A percentile compares a stretch with the other conserved stretches of the same genome.
These are phyloP conservation scores for Paramormyrops kingsleyae DNA, from an alignment of 2,113 vertebrate species.

Conservation along the genomic window DNA sequence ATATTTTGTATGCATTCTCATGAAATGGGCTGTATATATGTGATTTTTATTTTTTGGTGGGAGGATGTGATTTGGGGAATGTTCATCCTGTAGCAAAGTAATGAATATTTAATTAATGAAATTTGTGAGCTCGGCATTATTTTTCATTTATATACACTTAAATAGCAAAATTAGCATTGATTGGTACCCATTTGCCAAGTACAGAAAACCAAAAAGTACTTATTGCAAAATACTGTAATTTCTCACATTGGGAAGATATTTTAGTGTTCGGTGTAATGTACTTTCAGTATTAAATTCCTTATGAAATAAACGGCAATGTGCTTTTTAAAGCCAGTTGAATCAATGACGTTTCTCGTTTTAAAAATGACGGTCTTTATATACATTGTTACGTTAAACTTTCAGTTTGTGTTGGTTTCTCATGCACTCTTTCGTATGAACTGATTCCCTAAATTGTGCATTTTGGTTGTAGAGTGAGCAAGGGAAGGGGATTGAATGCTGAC, in stretches of 20 bases:
- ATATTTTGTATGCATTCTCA: slow-evolving; percentile 36
- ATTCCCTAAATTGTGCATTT: slow-evolving; percentile 40
- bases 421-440: slow-evolving; percentile 56
- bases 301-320: slow-evolving; percentile 32
- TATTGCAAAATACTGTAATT: slow-evolving; percentile 58
- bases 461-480: slow-evolving; percentile 23
- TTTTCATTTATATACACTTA: slow-evolving; percentile 42
- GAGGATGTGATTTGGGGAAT: slow-evolving; percentile 36
- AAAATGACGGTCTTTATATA: slow-evolving; percentile 44
- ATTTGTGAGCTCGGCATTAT: slow-evolving; percentile 41
- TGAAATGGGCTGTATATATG: slow-evolving; percentile 55
- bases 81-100: slow-evolving; percentile 49
- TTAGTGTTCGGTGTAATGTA: slow-evolving; percentile 54
- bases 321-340: slow-evolving; percentile 37
- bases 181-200: slow-evolving; percentile 67
- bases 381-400: slow-evolving; percentile 44
- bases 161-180: slow-evolving; percentile 38
- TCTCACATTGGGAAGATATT: slow-evolving; percentile 74
- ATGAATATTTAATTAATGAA: slow-evolving; percentile 47
- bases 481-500: slow-evolving; percentile 13
- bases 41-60: slow-evolving; percentile 42
- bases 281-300: slow-evolving; percentile 67
- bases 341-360: slow-evolving; percentile 28
- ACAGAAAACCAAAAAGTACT: slow-evolving; percentile 57
- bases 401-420: slow-evolving; percentile 51